A percentile compares a stretch with the other conserved stretches of the same genome.
Conservation (phyloP, 2,113 vertebrate genomes). For the Eupsittula cactorum region DNA sequence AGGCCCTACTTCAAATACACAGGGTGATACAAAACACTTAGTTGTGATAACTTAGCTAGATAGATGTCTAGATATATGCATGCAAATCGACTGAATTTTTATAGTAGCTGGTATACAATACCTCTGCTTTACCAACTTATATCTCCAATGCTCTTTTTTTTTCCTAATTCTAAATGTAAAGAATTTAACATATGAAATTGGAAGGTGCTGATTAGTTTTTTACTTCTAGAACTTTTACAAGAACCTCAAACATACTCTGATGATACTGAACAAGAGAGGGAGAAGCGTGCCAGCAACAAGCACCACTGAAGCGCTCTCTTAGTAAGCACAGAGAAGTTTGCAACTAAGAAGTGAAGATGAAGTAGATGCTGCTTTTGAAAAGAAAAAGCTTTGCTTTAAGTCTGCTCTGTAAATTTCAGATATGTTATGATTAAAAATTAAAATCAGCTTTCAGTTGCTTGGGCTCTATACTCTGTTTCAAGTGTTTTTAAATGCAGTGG, state of each 20-base stretch:
- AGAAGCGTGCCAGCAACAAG: neutral
- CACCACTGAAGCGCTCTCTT: neutral
- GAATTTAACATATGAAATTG: neutral
- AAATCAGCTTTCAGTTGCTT: neutral
- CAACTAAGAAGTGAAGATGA: neutral
- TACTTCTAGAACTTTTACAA: neutral
- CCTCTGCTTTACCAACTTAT: neutral
- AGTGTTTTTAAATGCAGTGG: neutral
- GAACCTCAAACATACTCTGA: neutral
- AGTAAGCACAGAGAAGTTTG: neutral
- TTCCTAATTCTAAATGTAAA: neutral
- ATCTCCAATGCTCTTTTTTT: neutral
- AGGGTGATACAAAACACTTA: neutral
- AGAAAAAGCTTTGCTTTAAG: neutral
- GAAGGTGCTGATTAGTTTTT: neutral
- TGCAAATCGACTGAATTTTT: neutral
- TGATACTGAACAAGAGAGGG: neutral
- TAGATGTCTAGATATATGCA: neutral
- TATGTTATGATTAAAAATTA: neutral
- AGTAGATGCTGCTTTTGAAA: neutral
- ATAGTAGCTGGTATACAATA: neutral
- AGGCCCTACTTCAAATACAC: neutral
- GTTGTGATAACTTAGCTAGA: neutral
- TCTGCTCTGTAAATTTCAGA: neutral
- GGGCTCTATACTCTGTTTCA: neutral